Conservation (phyloP, 2,888 invertebrate species). For the Antheraea assamensis region DNA sequence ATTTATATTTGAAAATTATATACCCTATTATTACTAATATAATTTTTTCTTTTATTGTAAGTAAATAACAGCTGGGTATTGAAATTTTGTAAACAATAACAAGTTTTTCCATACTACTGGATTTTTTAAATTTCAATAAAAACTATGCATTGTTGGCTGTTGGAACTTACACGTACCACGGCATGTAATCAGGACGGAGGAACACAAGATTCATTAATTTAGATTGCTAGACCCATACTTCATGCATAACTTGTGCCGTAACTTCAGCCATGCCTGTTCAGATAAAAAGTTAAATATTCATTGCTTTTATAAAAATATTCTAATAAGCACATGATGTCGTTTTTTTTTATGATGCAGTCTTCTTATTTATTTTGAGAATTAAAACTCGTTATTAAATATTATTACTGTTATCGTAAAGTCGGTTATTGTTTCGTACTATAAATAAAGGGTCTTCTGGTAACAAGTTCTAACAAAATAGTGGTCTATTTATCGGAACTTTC, state of each 20-base stretch:
- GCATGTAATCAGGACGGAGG: not conserved
- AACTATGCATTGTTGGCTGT: not conserved
- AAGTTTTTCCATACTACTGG: not conserved
- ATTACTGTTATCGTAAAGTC: too few relatives aligned
- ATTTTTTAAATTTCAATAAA: not conserved
- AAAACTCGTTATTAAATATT: too few relatives aligned
- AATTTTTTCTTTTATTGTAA: too few relatives aligned
- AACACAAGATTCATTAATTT: slow-evolving; percentile 2
- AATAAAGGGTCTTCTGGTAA: too few relatives aligned
- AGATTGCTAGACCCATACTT: not conserved
- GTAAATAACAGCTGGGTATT: too few relatives aligned
- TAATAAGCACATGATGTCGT: not conserved
- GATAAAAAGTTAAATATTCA: not conserved
- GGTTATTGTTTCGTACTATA: too few relatives aligned
- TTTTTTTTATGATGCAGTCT: not conserved
- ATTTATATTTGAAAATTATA: too few relatives aligned
- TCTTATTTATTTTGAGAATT: too few relatives aligned
- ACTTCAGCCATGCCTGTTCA: not conserved
- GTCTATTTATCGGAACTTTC: too few relatives aligned
- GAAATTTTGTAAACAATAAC: not conserved
- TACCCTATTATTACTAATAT: too few relatives aligned
- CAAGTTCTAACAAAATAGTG: too few relatives aligned
- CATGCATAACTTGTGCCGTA: not conserved
- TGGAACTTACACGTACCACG: not conserved
- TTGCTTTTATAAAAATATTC: not conserved